Base-by-base conservation (phyloP, 2,888 invertebrate species). In the Drosophila hawaiiensis region DNA sequence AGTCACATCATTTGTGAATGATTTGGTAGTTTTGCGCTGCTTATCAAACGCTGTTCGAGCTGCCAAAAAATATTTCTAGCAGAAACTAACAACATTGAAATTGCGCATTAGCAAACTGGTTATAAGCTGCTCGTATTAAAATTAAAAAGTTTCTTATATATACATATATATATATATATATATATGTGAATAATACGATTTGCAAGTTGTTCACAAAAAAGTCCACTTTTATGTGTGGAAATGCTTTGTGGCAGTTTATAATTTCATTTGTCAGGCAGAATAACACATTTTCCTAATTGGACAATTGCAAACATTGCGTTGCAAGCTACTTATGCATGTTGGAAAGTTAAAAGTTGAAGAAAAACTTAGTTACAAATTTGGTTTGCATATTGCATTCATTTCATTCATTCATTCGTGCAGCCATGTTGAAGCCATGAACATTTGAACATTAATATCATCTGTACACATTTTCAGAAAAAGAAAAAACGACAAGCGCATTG, bases 31-130 rank as follows among this genome's bases (percentile, higher is more conserved):
- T 59, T 53, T 35, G 10, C 16, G 55, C 16, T 14, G 73, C 74
- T 81, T 77, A 81, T 81, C 77, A 81, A 70, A 39, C 5, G 62
- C 70, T 78, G 73, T 73, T 73, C 82, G 69, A 59, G 35, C 50
- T 58, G 19, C 35, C 54, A 47, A 33, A 55, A 35, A 43, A 25
- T 35, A 60, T 64, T 58, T 68, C 54, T 29, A 50, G 19, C 70
- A 29, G 41, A 49, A 52, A 64, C 22, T 31, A 72, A 50, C 61
- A 60, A 37, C 19, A n/a, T 12, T 12, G 35, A 73, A 66, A 65
- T 47, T 62, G 72, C 72, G 72, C 64, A 60, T 63, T 72, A 41
- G 19, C 41, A 55, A 55, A 50, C 59, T 63, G 58, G 72, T 54
- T 63, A 63, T 12, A 64, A 47, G 56, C 47, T 14, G 31, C 19